phyloP scores from a whole-genome alignment of 2,113 vertebrate genomes.

The Apodemus speciosus region DNA sequence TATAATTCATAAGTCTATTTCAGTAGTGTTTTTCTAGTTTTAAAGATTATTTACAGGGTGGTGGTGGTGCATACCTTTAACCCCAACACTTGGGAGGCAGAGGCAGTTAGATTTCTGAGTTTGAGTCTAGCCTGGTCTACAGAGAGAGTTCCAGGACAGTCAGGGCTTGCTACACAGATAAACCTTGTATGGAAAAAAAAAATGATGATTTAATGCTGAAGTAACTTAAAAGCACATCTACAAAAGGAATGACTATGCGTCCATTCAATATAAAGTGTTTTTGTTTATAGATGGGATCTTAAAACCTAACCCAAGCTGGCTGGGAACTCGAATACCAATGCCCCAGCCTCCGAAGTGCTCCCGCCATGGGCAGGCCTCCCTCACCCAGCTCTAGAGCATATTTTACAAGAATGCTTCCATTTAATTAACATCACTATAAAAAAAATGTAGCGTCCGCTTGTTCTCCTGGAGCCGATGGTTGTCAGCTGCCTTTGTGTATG shows the following conservation, averaged over 20 bases:
- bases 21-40: not conserved
- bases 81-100: not conserved
- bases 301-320: not conserved
- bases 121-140: not conserved
- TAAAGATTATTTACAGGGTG: not conserved
- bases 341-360: not conserved
- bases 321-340: too few relatives aligned
- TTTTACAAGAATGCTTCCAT: not conserved
- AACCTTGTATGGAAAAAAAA: not conserved
- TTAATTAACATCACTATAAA: not conserved
- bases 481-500: not conserved
- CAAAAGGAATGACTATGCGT: not conserved
- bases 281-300: not conserved
- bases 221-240: not conserved
- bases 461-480: not conserved
- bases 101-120: not conserved
- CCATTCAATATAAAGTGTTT: not conserved
- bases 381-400: not conserved
- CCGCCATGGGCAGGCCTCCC: too few relatives aligned
- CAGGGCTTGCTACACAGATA: not conserved
- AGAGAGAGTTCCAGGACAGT: not conserved
- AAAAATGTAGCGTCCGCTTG: not conserved
- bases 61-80: not conserved
- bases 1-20: slow-evolving; percentile 4
- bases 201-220: not conserved